Conservation (phyloP, 2,888 invertebrate species). For the Amphipoea lucens region DNA sequence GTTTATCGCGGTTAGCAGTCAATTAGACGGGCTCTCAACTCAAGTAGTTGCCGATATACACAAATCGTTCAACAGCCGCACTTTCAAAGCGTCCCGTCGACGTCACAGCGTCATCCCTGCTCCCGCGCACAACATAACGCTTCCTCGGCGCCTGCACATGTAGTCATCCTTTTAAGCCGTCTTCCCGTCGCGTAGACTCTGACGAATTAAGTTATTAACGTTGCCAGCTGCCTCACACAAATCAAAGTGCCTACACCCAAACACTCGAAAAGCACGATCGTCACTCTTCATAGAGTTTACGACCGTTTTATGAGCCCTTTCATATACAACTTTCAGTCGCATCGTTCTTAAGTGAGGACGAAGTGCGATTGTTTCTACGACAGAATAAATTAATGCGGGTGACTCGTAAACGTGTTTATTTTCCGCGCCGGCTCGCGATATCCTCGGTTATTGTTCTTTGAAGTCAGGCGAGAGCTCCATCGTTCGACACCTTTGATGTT, state of each 20-base stretch:
- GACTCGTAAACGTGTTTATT: constrained; percentile 83
- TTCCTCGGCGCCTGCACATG: constrained; percentile 85
- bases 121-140: constrained; percentile 79
- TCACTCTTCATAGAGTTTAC: constrained; percentile 84
- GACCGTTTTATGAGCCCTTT: constrained; percentile 87
- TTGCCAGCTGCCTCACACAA: constrained; percentile 88
- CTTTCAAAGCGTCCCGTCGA: constrained; percentile 70
- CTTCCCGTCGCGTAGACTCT: constrained; percentile 86
- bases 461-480: constrained; percentile 77
- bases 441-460: constrained; percentile 84
- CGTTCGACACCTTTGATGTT: constrained; percentile 83
- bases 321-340: constrained; percentile 86
- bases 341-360: constrained; percentile 72
- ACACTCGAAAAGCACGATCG: constrained; percentile 81
- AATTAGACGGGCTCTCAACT: constrained; percentile 77
- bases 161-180: constrained; percentile 82
- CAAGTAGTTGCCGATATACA: constrained; percentile 80
- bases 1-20: constrained; percentile 80
- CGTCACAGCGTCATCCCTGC: constrained; percentile 78
- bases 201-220: constrained; percentile 91
- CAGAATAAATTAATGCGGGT: constrained; percentile 86
- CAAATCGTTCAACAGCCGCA: constrained; percentile 83
- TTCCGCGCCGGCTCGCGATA: constrained; percentile 77
- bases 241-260: constrained; percentile 86
- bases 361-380: constrained; percentile 85